Evolutionary conservation across 1,140 invertebrate genomes (phyloP).

Genomic region (Calliopsis andreniformis): DNA sequence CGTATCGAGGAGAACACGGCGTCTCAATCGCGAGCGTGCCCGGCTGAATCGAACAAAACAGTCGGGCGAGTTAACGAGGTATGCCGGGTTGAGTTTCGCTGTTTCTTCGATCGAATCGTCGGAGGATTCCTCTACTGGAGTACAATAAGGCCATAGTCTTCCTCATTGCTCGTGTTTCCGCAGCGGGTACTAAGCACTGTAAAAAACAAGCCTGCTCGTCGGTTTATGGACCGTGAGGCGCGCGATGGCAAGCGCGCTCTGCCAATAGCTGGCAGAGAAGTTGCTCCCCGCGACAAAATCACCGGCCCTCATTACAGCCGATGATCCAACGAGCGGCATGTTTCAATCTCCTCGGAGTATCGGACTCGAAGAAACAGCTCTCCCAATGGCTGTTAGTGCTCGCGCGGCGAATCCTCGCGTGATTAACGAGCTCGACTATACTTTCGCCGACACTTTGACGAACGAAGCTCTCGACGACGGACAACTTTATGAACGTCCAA

Average conservation of each 20-base stretch:
- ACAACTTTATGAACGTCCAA: neutral
- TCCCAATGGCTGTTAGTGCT: neutral
- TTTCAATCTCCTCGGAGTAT: conserved; percentile 24
- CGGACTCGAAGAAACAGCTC: neutral
- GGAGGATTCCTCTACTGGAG: conserved; percentile 10
- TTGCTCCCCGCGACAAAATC: conserved; percentile 9
- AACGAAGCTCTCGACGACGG: neutral
- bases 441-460: neutral
- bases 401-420: no score
- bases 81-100: conserved; percentile 7
- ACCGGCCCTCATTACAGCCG: conserved; percentile 17
- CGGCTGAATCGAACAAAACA: conserved; percentile 30
- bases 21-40: conserved; percentile 25
- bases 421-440: no score
- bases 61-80: conserved; percentile 32
- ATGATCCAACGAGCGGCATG: conserved; percentile 1
- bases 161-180: conserved; percentile 9
- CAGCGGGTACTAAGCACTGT: neutral
- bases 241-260: neutral
- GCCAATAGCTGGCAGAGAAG: neutral
- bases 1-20: neutral
- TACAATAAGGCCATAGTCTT: neutral
- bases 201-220: neutral
- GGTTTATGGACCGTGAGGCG: conserved; percentile 12
- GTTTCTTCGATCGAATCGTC: conserved; percentile 26